These are phyloP conservation scores for Chrysolina haemoptera DNA, from an alignment of 2,888 invertebrate species.

Conservation along the genomic window DNA sequence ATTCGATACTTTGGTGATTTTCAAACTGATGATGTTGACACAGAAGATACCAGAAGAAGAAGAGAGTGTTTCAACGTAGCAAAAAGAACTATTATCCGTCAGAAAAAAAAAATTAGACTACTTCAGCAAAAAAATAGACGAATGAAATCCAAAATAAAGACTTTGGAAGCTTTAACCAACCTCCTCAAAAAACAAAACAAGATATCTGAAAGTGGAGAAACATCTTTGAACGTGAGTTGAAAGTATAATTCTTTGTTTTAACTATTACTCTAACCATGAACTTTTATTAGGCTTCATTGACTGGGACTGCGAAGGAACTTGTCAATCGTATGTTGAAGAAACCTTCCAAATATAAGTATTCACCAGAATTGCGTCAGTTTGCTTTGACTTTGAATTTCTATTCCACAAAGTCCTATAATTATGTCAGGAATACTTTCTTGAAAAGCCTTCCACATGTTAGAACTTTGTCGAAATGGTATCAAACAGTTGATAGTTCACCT, in stretches of 20 bases:
- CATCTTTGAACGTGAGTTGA: neutral
- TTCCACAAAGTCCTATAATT: neutral
- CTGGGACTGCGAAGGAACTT: neutral
- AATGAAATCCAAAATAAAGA: neutral
- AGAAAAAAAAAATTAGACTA: neutral
- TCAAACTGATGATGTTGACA: neutral
- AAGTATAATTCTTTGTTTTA: neutral
- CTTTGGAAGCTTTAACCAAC: neutral
- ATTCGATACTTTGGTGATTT: slow-evolving; percentile 10
- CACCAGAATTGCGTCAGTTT: neutral
- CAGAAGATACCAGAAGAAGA: neutral
- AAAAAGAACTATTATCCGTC: neutral
- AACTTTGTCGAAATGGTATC: neutral
- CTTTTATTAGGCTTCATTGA: neutral
- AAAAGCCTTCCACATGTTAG: neutral
- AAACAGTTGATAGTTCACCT: too few relatives aligned
- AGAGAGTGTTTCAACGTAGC: neutral
- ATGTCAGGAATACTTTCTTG: too few relatives aligned
- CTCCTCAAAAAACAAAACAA: neutral
- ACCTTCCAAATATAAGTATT: neutral
- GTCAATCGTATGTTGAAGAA: neutral
- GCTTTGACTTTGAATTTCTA: neutral
- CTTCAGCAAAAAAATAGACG: neutral
- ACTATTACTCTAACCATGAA: neutral
- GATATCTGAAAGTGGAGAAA: neutral